Conservation (phyloP, 2,888 invertebrate genomes). For the Drosophila anceps region DNA sequence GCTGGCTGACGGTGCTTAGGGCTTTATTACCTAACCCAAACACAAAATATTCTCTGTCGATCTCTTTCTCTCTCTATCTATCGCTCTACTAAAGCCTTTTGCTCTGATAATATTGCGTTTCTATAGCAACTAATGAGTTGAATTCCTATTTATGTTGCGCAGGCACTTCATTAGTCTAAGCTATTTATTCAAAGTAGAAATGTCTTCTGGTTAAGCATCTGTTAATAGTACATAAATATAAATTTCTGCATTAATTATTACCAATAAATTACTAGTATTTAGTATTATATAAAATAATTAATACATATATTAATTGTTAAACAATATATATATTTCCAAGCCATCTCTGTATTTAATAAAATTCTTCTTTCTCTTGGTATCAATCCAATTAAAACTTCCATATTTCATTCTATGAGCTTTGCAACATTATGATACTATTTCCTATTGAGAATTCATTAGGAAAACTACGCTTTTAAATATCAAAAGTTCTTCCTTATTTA, state of each 20-base stretch:
- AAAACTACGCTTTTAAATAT: neutral
- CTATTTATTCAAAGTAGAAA: too few relatives aligned
- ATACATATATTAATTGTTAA: too few relatives aligned
- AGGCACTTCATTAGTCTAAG: neutral
- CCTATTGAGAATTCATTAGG: slow-evolving; percentile 3
- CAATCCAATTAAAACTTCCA: neutral
- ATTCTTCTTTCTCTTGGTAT: neutral
- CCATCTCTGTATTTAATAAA: neutral
- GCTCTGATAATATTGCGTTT: neutral
- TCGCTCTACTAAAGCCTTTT: neutral
- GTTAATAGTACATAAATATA: too few relatives aligned
- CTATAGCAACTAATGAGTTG: neutral
- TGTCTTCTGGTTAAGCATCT: too few relatives aligned
- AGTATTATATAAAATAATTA: too few relatives aligned
- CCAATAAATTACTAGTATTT: too few relatives aligned
- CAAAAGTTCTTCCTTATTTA: slow-evolving; percentile 17
- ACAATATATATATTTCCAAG: too few relatives aligned
- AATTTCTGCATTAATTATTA: too few relatives aligned
- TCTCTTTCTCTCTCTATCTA: neutral
- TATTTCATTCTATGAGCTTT: neutral
- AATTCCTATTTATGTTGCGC: neutral
- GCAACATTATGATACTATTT: neutral
- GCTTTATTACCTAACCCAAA: neutral
- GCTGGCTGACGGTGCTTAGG: neutral
- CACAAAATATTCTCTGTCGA: neutral